Evolutionary conservation across 2,797 vertebrate genomes (phyloP), one percentile per base, ranked within the genome.

Genomic region (Spinus olivaceus): DNA sequence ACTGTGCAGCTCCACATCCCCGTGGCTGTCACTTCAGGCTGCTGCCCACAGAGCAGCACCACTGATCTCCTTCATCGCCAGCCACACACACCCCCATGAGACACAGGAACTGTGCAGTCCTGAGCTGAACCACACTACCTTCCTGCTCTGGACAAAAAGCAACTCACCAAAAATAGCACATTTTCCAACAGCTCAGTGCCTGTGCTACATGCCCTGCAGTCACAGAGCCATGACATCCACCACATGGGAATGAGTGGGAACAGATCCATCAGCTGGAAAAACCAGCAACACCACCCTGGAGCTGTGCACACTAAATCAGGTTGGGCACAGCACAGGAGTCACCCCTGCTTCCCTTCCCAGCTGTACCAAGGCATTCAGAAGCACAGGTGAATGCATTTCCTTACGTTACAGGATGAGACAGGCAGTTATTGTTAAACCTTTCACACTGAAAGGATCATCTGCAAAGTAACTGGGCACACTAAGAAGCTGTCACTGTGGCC

Each of bases 11-110:
- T 39, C 46, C 50, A 27, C 3, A 3, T 47, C 20, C 47, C n/a
- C 3, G 0, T 5, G 49, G 8, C 24, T 7, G 22, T 10, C 56
- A n/a, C 64, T 21, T 11, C 32, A 23, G 59, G 72, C 57, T 76
- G 64, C 54, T 67, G 47, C 64, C 50, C 35, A 33, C 0, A 0
- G 41, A 51, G 37, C 33, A 47, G 41, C 5, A 1, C 3, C 0
- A 3, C 64, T 20, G 14, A 0, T 6, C 57, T 64, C 30, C 53
- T 77, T 54, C 69, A 60, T 11, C 83, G 54, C 79, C 61, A 53
- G 60, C 28, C 53, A 53, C 12, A 2, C 18, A 54, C 9, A 51
- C 24, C 7, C 32, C 17, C 21, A 9, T 0, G 3, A 50, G 57
- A 76, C 6, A 59, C 7, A 14, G 71, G 2, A 64, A 56, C 3